Evolutionary conservation across 1,140 invertebrate species (phyloP), one percentile per base, ranked within the genome.

Genomic region (Oppia nitens): DNA sequence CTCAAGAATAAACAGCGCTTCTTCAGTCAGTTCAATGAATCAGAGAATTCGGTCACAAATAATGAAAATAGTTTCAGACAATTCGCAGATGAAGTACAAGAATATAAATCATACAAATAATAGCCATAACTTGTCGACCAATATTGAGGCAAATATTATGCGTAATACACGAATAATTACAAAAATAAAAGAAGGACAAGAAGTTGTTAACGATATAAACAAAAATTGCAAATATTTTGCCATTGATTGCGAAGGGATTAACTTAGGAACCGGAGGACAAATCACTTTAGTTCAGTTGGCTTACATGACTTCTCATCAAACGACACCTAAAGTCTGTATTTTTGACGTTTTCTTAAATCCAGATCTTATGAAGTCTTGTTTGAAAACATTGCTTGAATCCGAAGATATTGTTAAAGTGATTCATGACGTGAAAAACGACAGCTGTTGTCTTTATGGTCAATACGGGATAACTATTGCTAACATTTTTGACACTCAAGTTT

Each of bases 401-500:
- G 77, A 83, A 47, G 74, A 78, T 68, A 80, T 95, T 63, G 74
- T 89, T 40, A 97, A 97, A 78, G 87, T 97, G 24, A 83, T 93
- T 67, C 92, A 97, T 71, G 91, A 96, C 68, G 94, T 89, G 68
- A 79, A 86, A 56, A 91, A 91, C 71, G 87, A 92, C 69, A 87
- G 87, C 62, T 83, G 84, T 47, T 89, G 91, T 73, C 76, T 96
- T 47, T 84, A 82, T 71, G 79, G 81, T 71, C 89, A 94, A 68
- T 94, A 86, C 75, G 83, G 83, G 51, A 86, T 96, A 49, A 80
- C 79, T 40, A 72, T 97, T 61, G 78, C 78, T 53, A 87, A 87
- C 73, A 85, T 96, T 25, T 96, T 97, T 73, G 93, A 97, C 72
- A 96, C 92, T 20, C 92, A 96, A 76, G 85, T 84, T 71, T 92